phyloP scores from a whole-genome alignment of 2,888 invertebrate genomes.

The Boloria euphrosyne region DNA sequence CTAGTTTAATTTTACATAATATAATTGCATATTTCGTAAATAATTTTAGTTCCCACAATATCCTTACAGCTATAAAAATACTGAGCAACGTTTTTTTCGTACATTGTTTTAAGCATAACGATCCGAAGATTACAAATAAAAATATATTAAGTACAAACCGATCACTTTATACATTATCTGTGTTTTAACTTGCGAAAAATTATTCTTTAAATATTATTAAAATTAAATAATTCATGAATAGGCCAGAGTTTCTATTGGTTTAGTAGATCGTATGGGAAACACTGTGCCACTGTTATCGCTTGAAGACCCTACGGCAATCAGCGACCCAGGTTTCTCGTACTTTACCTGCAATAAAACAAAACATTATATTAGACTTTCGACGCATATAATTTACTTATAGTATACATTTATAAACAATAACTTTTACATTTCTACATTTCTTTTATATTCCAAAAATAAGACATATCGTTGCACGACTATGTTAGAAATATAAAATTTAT shows the following conservation, averaged over 20 bases:
- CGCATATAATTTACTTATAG: not conserved
- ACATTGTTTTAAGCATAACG: slow-evolving; percentile 62
- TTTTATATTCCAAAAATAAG: too few species aligned
- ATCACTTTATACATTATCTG: slow-evolving; percentile 63
- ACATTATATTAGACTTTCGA: slow-evolving; percentile 26
- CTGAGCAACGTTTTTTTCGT: slow-evolving; percentile 77
- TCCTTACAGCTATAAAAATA: slow-evolving; percentile 79
- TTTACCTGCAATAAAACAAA: slow-evolving; percentile 74
- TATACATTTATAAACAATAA: too few species aligned
- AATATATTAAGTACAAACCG: slow-evolving; percentile 56
- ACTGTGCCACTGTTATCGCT: slow-evolving; percentile 68
- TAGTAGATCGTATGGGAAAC: slow-evolving; percentile 52
- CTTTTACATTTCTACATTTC: too few species aligned
- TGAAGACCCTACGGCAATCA: slow-evolving; percentile 59
- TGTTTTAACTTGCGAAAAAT: slow-evolving; percentile 61
- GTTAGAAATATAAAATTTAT: not conserved
- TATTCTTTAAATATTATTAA: slow-evolving; percentile 63
- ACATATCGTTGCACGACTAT: too few species aligned
- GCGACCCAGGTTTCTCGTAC: slow-evolving; percentile 69
- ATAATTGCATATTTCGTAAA: slow-evolving; percentile 67
- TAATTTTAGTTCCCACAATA: slow-evolving; percentile 66
- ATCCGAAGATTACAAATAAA: slow-evolving; percentile 61
- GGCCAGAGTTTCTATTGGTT: slow-evolving; percentile 39
- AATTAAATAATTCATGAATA: slow-evolving; percentile 51
- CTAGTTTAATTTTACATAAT: slow-evolving; percentile 54